phyloP scores from a whole-genome alignment of 2,888 invertebrate species.

The Drosophila kokeensis region DNA sequence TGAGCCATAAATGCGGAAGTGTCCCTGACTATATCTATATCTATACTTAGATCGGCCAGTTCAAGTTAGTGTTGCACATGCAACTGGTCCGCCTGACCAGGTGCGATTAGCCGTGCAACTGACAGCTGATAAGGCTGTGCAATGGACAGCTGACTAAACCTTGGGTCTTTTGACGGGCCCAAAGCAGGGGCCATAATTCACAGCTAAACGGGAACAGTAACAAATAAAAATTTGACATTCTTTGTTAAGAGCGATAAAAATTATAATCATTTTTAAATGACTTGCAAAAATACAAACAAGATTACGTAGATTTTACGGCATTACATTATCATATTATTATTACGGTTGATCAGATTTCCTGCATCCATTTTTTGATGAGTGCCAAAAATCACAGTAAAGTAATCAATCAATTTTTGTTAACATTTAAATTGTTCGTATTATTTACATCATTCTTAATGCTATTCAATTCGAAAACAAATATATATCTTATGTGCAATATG shows the following conservation, averaged over 20 bases:
- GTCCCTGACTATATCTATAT: slow-evolving; percentile 3
- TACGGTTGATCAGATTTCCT: not conserved
- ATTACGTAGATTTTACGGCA: not conserved
- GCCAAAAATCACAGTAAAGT: not conserved
- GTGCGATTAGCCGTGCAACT: slow-evolving; percentile 32
- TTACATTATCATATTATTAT: accelerated
- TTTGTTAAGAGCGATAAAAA: slow-evolving; percentile 8
- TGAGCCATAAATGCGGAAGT: slow-evolving; percentile 39
- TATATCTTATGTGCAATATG: not conserved
- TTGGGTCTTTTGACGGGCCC: not conserved
- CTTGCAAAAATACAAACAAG: not conserved
- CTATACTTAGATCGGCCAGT: not conserved
- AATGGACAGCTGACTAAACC: slow-evolving; percentile 22
- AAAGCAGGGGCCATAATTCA: slow-evolving; percentile 25
- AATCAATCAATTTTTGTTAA: not conserved
- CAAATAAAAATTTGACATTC: slow-evolving; percentile 24
- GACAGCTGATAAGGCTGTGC: slow-evolving; percentile 20
- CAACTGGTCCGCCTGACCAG: not conserved
- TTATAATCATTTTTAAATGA: not conserved
- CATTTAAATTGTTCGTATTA: not conserved
- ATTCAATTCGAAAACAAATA: not conserved
- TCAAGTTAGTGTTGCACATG: not conserved
- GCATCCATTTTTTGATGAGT: not conserved
- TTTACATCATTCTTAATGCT: not conserved
- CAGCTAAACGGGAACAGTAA: slow-evolving; percentile 15